Conservation (phyloP, 2,113 vertebrate species). For the Aegithalos caudatus region DNA sequence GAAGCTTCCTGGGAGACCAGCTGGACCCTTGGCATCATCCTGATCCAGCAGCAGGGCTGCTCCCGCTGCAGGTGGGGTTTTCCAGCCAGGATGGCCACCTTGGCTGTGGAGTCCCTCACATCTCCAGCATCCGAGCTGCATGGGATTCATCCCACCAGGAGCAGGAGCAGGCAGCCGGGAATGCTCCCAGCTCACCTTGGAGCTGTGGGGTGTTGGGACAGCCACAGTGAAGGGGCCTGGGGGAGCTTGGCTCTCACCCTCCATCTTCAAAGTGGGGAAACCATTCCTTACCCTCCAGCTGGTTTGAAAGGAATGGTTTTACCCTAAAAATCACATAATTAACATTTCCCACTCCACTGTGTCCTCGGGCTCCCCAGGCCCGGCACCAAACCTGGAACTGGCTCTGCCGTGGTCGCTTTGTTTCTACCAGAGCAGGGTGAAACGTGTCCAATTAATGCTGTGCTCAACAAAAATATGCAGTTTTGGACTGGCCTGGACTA, state of each 20-base stretch:
- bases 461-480: neutral
- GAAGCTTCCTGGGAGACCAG: neutral
- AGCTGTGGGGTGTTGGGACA: neutral
- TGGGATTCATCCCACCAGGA: rapidly evolving
- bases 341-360: neutral
- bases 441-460: neutral
- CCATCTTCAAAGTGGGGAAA: rapidly evolving
- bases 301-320: neutral
- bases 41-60: rapidly evolving
- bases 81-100: neutral
- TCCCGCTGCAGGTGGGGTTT: rapidly evolving
- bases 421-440: neutral
- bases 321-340: neutral
- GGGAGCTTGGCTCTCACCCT: neutral
- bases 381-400: neutral
- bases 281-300: neutral
- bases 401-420: rapidly evolving
- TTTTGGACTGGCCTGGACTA: neutral
- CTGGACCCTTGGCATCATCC: neutral
- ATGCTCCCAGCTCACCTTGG: neutral
- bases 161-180: neutral
- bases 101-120: rapidly evolving
- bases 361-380: neutral
- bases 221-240: rapidly evolving
- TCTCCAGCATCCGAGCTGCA: rapidly evolving